Conservation (phyloP, 2,888 invertebrate genomes). For the Cheilosia pagana region DNA sequence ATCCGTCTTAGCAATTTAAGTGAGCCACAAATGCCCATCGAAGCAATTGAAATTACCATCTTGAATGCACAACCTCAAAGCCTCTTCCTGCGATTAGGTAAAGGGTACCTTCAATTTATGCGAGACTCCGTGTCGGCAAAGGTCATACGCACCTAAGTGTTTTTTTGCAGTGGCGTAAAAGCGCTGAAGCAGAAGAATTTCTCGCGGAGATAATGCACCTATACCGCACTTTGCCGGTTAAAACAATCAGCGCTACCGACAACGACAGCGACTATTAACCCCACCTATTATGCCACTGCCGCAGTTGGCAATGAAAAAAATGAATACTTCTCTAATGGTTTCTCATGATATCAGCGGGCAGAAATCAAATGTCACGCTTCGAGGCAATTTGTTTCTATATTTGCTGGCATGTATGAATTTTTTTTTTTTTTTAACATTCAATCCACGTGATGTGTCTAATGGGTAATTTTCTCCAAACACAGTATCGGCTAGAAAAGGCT, state of each 20-base stretch:
- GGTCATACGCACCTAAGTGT: neutral
- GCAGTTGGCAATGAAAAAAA: neutral
- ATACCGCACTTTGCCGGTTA: neutral
- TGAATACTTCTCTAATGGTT: conserved; percentile 18
- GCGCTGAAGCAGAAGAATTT: too few relatives aligned
- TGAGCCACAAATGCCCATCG: too few relatives aligned
- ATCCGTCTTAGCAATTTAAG: too few relatives aligned
- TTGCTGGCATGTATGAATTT: neutral
- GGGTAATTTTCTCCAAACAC: conserved; percentile 34
- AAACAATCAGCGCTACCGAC: conserved; percentile 4
- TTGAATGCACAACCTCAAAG: neutral
- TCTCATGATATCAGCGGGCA: conserved; percentile 26
- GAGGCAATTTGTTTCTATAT: conserved; percentile 15
- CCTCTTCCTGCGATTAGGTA: conserved; percentile 4
- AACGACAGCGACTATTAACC: neutral
- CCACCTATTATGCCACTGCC: neutral
- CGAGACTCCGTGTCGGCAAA: neutral
- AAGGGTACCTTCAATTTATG: conserved; percentile 1
- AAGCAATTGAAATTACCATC: too few relatives aligned
- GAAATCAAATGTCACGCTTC: conserved; percentile 46
- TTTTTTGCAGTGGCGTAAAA: too few relatives aligned
- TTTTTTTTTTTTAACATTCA: conserved; percentile 10
- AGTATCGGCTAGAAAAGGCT: neutral
- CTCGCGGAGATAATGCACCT: too few relatives aligned
- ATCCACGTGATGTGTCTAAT: conserved; percentile 27